phyloP scores from a whole-genome alignment of 2,888 invertebrate genomes.

The Cabera pusaria region DNA sequence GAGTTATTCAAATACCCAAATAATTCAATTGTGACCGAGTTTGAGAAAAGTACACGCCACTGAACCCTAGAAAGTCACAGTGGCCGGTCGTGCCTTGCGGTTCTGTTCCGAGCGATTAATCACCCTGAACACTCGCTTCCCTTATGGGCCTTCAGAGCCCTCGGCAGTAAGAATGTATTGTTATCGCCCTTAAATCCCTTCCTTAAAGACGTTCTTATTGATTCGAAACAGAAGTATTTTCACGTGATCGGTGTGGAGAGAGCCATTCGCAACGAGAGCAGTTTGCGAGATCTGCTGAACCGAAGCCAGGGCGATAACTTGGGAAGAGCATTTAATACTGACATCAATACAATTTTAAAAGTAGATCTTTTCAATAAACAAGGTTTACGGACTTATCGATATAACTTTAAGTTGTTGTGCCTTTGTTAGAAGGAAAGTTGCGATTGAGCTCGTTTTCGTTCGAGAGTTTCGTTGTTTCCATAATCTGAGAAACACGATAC shows the following conservation, averaged over 20 bases:
- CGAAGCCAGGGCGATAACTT: conserved; percentile 6
- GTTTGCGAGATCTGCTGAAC: conserved; percentile 20
- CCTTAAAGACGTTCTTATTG: conserved; percentile 19
- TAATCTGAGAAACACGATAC: too few relatives aligned
- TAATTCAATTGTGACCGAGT: conserved; percentile 7
- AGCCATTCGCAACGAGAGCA: conserved; percentile 15
- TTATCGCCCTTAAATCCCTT: conserved; percentile 23
- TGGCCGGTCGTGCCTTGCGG: conserved; percentile 19
- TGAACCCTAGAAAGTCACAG: conserved; percentile 18
- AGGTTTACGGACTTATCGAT: background rate
- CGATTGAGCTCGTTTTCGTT: background rate
- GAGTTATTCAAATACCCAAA: conserved; percentile 3
- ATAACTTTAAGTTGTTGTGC: background rate
- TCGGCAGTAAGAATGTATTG: conserved; percentile 21
- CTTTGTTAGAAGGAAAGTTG: background rate
- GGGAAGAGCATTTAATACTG: background rate
- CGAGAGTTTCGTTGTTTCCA: background rate
- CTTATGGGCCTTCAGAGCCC: conserved; percentile 18
- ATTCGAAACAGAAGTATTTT: conserved; percentile 25
- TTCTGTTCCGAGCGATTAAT: conserved; percentile 26
- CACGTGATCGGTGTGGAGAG: conserved; percentile 10
- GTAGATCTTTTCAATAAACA: conserved; percentile 1
- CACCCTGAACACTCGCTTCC: conserved; percentile 21
- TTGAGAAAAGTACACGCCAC: conserved; percentile 15
- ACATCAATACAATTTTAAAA: background rate